Conservation (phyloP, 2,113 vertebrate genomes). For the Maccullochella peelii region DNA sequence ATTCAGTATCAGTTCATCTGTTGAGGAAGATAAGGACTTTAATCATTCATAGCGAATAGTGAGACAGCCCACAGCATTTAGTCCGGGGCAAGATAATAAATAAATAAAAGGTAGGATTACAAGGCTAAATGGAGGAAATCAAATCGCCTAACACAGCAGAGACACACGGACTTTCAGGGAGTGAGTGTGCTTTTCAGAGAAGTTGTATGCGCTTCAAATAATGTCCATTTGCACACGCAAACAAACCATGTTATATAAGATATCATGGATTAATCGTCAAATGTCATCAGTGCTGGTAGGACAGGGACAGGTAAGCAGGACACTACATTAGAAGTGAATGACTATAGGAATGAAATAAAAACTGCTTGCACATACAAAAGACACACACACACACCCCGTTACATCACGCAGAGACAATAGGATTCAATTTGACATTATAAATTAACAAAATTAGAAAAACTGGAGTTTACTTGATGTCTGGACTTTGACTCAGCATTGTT, state of each 20-base stretch:
- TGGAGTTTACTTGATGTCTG: conserved; percentile 25
- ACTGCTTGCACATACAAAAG: conserved; percentile 1
- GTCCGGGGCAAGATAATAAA: conserved; percentile 69
- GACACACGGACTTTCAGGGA: conserved; percentile 44
- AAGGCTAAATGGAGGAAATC: conserved; percentile 79
- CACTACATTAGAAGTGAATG: neutral
- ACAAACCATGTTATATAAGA: conserved; percentile 1
- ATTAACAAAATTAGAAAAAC: conserved; percentile 46
- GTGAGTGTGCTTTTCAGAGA: conserved; percentile 53
- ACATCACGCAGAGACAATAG: neutral
- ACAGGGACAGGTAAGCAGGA: conserved; percentile 6
- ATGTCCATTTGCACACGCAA: conserved; percentile 21
- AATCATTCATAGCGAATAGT: conserved; percentile 49
- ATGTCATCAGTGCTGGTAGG: neutral
- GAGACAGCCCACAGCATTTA: conserved; percentile 72
- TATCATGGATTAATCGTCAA: conserved; percentile 2
- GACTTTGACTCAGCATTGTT: conserved; percentile 47
- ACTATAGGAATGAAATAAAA: conserved; percentile 10
- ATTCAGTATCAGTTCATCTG: conserved; percentile 17
- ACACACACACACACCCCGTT: too few relatives aligned
- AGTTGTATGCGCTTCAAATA: conserved; percentile 30
- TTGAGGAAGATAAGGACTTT: conserved; percentile 55
- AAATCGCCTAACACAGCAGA: conserved; percentile 78
- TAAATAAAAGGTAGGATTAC: conserved; percentile 81
- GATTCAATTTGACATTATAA: conserved; percentile 38